Conservation (phyloP, 1,140 invertebrate species). For the Drosophila arizonae region DNA sequence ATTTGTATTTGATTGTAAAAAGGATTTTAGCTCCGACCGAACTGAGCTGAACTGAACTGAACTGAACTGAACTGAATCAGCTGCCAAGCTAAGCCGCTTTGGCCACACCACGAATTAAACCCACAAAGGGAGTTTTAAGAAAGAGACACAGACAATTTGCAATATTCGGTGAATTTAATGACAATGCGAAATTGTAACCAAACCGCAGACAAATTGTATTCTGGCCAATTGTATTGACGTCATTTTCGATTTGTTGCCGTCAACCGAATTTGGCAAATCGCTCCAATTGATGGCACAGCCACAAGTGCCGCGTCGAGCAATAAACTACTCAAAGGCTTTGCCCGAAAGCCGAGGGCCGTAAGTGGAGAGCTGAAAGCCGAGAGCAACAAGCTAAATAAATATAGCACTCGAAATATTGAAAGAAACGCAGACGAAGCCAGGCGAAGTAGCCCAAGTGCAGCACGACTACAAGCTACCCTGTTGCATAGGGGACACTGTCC, state of each 20-base stretch:
- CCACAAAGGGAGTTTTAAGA: no score
- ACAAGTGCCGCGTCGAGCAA: slow-evolving; percentile 23
- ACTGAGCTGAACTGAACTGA: no score
- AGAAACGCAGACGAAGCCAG: background rate
- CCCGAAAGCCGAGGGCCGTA: slow-evolving; percentile 24
- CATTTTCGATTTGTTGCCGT: slow-evolving; percentile 19
- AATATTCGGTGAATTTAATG: slow-evolving; percentile 11
- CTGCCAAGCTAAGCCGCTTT: no score
- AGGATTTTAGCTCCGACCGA: no score
- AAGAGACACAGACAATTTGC: no score
- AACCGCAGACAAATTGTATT: slow-evolving; percentile 35
- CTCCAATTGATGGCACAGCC: slow-evolving; percentile 35
- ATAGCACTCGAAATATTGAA: slow-evolving; percentile 28
- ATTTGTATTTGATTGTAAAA: no score
- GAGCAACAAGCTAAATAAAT: slow-evolving; percentile 51
- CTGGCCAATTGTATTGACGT: slow-evolving; percentile 31
- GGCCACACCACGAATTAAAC: no score
- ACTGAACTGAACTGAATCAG: no score
- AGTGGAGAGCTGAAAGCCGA: background rate
- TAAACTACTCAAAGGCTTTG: slow-evolving; percentile 43
- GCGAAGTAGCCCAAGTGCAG: background rate
- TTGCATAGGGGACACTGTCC: no score
- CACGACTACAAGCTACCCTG: no score
- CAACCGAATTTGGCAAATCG: slow-evolving; percentile 41
- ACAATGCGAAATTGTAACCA: slow-evolving; percentile 21